Evolutionary conservation across 2,888 invertebrate species (phyloP), one percentile per base, ranked within the genome.

Genomic region (Nasonovia ribisnigri): DNA sequence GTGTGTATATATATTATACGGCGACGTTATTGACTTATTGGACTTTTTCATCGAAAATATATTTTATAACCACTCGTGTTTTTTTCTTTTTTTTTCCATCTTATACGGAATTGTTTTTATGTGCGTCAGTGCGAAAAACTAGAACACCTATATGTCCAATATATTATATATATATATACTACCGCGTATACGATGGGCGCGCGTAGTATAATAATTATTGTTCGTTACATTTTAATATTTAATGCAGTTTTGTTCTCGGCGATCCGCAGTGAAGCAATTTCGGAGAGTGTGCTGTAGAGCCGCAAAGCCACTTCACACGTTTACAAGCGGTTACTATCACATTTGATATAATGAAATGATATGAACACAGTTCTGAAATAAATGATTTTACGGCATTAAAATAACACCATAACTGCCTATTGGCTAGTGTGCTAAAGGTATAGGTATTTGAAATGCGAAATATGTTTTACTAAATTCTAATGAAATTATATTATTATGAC

Each of bases 61-160:
- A 54, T 88, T 88, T 88, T 88, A 88, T 54, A 54, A 54, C 88
- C 54, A 88, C 88, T 88, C 36, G 77, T 20, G 20, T 77, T 77
- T 77, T 67, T n/a, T 67, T 51, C 10, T 51, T 20, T 54, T 20
- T 51, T 57, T 26, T 57, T 57, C 11, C 77, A n/a, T 77, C 36
- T n/a, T n/a, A n/a, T n/a, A 24, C 36, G 20, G 42, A 36, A 77
- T 77, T 77, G 20, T 77, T 77, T 77, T 77, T 20, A 77, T 8
- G 77, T 36, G 36, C 36, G 77, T 36, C 77, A 20, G 20, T 77
- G 77, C 36, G 11, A 77, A 77, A 77, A 77, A 77, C 20, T 77
- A 20, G 77, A 77, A 42, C 36, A 20, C 77, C 77, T 77, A n/a
- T 11, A n/a, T 36, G 77, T 20, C 6, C 36, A 36, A 36, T 20